Conservation (phyloP, 2,797 vertebrate species). For the Sebastiscus albofasciatus region DNA sequence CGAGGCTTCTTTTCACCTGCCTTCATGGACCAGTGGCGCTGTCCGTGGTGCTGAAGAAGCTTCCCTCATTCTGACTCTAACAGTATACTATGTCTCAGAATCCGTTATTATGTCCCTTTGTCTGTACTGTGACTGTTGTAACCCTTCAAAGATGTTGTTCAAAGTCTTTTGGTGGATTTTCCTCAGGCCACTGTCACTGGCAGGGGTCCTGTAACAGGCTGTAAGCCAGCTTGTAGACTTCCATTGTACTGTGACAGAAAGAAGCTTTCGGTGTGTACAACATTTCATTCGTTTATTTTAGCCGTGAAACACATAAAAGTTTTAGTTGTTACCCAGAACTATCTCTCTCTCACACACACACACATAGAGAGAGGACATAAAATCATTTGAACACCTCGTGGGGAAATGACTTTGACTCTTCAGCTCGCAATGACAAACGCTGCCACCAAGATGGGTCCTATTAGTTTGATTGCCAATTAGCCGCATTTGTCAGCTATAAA, state of each 20-base stretch:
- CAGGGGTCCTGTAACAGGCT: constrained; percentile 35
- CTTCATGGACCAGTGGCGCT: constrained; percentile 16
- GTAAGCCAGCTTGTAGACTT: constrained; percentile 3
- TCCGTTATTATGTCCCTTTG: neutral
- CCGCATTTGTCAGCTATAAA: constrained; percentile 32
- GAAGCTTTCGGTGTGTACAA: constrained; percentile 3
- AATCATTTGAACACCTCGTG: constrained; percentile 12
- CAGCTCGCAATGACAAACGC: constrained; percentile 38
- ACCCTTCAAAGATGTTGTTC: constrained; percentile 21
- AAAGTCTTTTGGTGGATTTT: constrained; percentile 34
- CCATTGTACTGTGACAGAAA: constrained; percentile 2
- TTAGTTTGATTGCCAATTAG: constrained; percentile 66
- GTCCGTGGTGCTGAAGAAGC: constrained; percentile 55
- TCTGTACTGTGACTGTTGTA: neutral
- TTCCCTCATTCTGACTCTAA: neutral
- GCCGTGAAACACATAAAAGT: constrained; percentile 16
- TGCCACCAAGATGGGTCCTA: constrained; percentile 33
- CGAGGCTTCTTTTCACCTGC: neutral
- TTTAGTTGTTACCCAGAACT: neutral
- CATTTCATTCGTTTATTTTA: constrained; percentile 15
- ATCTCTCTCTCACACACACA: neutral
- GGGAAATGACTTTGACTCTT: constrained; percentile 45
- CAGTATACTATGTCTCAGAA: neutral
- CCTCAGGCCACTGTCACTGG: neutral
- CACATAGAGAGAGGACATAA: neutral